phyloP scores from a whole-genome alignment of 2,113 vertebrate species.

The Galeopterus variegatus region DNA sequence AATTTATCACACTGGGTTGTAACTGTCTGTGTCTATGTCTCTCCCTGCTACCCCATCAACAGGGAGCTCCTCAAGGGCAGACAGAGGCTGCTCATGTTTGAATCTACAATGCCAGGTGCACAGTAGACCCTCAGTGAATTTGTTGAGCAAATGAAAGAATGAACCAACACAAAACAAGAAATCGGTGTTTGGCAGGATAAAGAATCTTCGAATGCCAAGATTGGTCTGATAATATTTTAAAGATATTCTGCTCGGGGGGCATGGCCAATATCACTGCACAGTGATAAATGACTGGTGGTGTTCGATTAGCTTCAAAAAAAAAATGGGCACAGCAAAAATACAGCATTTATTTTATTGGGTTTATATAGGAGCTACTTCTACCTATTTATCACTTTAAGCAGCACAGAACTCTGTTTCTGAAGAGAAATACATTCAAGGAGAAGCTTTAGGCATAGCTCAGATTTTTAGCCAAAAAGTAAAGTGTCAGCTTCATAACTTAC shows the following conservation, averaged over 20 bases:
- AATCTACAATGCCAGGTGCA: too few species aligned
- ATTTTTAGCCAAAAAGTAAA: not conserved
- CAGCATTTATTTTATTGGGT: slow-evolving; percentile 49
- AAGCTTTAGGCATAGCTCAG: not conserved
- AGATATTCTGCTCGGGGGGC: not conserved
- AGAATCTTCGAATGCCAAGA: slow-evolving; percentile 44
- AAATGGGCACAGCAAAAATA: slow-evolving; percentile 56
- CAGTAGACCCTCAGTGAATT: not conserved
- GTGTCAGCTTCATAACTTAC: not conserved
- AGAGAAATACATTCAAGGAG: slow-evolving; percentile 31
- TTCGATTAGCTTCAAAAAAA: slow-evolving; percentile 48
- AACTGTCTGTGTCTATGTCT: fast-evolving
- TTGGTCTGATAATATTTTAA: slow-evolving; percentile 16
- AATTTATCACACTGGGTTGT: fast-evolving
- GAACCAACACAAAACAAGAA: slow-evolving; percentile 40
- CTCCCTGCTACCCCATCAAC: not conserved
- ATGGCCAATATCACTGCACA: not conserved
- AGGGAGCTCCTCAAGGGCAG: not conserved
- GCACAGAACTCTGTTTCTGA: slow-evolving; percentile 47
- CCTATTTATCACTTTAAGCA: slow-evolving; percentile 60
- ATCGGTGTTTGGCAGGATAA: slow-evolving; percentile 49
- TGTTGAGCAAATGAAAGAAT: not conserved
- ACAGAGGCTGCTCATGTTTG: not conserved
- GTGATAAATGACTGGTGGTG: slow-evolving; percentile 23
- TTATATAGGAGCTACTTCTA: slow-evolving; percentile 60